Conservation (phyloP, 2,888 invertebrate species). For the Philhelius pedissequus region DNA sequence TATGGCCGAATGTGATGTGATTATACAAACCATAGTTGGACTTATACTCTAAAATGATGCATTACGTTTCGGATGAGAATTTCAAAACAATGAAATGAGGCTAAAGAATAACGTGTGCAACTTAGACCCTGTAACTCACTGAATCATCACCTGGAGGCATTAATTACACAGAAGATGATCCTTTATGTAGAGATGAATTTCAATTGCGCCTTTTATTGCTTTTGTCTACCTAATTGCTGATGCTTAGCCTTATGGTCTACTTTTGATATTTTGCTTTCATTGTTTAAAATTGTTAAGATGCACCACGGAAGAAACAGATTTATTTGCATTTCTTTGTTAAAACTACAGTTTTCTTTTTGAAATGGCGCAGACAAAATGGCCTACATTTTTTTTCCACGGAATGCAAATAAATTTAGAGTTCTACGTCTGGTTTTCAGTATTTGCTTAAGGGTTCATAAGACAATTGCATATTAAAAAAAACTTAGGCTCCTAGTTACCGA, state of each 20-base stretch:
- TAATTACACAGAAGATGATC: constrained; percentile 47
- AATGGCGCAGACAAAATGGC: too few species aligned
- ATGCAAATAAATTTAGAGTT: too few species aligned
- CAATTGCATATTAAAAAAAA: too few species aligned
- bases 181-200: constrained; percentile 24
- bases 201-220: neutral
- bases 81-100: constrained; percentile 35
- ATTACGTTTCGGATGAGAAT: constrained; percentile 41
- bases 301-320: neutral
- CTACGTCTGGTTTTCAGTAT: too few species aligned
- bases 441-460: too few species aligned
- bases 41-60: neutral
- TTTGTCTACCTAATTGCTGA: constrained; percentile 10
- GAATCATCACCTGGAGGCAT: constrained; percentile 42
- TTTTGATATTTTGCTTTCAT: neutral
- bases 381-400: too few species aligned
- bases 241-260: constrained; percentile 27
- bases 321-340: neutral
- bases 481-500: too few species aligned
- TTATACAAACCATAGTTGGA: constrained; percentile 46
- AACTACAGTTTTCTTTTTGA: neutral
- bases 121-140: constrained; percentile 33
- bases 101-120: constrained; percentile 3
- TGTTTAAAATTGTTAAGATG: neutral
- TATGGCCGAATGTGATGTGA: constrained; percentile 42